Evolutionary conservation across 2,113 vertebrate species (phyloP).

Genomic region (Mus pahari): DNA sequence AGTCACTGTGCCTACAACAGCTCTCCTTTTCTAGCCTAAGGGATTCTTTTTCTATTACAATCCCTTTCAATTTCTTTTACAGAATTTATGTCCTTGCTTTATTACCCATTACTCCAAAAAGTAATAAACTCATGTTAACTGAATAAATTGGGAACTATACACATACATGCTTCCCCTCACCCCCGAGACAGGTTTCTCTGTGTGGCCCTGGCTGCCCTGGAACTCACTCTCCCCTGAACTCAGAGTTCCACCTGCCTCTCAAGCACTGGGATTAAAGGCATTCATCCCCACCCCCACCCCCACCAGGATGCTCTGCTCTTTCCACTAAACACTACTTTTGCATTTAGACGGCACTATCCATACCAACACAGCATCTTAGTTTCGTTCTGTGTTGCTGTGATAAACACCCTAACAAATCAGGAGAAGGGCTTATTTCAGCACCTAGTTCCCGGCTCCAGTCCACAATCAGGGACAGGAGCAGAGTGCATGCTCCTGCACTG

Average conservation of each 20-base stretch:
- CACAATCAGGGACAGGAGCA: not conserved
- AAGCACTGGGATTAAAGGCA: not conserved
- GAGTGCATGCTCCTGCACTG: not conserved
- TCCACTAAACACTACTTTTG: constrained; percentile 34
- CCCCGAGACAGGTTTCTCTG: not conserved
- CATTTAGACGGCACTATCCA: constrained; percentile 42
- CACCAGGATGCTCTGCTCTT: not conserved
- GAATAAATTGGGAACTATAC: constrained; percentile 32
- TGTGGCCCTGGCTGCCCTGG: not conserved
- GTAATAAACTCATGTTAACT: constrained; percentile 28
- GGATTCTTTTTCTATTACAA: not conserved
- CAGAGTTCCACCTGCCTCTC: not conserved
- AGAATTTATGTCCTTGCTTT: constrained; percentile 36
- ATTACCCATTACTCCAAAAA: constrained; percentile 37
- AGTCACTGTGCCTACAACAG: not conserved
- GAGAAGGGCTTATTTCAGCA: not conserved
- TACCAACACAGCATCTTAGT: not conserved
- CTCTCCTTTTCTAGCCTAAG: constrained; percentile 33
- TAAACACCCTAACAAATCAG: not conserved
- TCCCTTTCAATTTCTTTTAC: constrained; percentile 45
- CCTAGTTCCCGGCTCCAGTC: not conserved
- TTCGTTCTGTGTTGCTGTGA: not conserved
- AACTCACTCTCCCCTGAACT: no score
- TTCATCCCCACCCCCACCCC: no score
- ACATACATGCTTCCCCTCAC: not conserved